Conservation (phyloP, 35 echinoderm and acorn worm genomes). For the Ophioderma brevispina region DNA sequence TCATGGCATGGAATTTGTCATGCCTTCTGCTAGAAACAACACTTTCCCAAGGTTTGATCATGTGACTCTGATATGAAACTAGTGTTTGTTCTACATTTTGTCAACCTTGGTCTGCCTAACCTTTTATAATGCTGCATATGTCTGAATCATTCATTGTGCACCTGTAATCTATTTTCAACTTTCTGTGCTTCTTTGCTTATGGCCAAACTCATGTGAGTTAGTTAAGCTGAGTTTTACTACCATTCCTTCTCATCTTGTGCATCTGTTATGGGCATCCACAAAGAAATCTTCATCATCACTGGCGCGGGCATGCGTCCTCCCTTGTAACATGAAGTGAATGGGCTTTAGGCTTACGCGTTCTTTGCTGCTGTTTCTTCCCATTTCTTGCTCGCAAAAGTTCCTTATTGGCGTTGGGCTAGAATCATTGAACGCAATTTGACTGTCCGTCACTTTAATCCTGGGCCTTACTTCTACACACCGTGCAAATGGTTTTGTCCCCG, state of each 20-base stretch:
- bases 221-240: constrained; percentile 31
- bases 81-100: constrained; percentile 15
- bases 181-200: not conserved
- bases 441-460: too few relatives aligned
- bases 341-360: too few relatives aligned
- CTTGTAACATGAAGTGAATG: too few relatives aligned
- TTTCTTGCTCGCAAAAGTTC: too few relatives aligned
- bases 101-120: not conserved
- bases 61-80: constrained; percentile 35
- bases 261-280: too few relatives aligned
- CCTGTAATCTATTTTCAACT: constrained; percentile 41
- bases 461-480: too few relatives aligned
- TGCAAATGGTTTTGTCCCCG: not conserved
- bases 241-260: not conserved
- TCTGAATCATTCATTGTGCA: constrained; percentile 20
- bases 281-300: too few relatives aligned
- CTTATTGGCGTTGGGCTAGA: too few relatives aligned
- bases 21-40: not conserved
- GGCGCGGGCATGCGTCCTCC: too few relatives aligned
- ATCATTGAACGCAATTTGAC: too few relatives aligned
- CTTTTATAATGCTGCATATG: not conserved
- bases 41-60: constrained; percentile 21
- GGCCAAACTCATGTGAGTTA: constrained; percentile 14
- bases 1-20: not conserved
- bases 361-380: too few relatives aligned